Conservation (phyloP, 2,797 vertebrate genomes). For the Onychomys arenicola region DNA sequence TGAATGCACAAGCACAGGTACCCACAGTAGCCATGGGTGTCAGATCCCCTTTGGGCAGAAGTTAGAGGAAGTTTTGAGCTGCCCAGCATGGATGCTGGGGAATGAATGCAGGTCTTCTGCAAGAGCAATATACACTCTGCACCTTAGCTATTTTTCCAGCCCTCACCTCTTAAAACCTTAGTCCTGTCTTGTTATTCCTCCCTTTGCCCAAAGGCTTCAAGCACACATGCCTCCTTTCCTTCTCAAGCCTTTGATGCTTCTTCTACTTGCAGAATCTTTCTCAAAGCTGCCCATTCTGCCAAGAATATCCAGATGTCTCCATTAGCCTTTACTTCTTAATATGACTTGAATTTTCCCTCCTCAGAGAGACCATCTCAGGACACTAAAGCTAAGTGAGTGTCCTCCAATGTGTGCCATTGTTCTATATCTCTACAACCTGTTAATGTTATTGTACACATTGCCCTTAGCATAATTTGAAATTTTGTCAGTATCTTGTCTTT, state of each 20-base stretch:
- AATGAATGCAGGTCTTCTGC: background rate
- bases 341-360: background rate
- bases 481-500: background rate
- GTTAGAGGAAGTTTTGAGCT: background rate
- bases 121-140: background rate
- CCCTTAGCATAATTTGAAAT: background rate
- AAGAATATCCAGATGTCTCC: background rate
- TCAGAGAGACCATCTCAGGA: background rate
- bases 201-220: background rate
- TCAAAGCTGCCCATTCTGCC: background rate
- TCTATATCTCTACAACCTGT: background rate
- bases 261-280: background rate
- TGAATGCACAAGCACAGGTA: background rate
- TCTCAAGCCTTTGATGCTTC: accelerated
- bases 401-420: background rate
- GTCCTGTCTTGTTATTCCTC: background rate
- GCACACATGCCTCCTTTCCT: accelerated
- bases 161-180: background rate
- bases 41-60: background rate
- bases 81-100: background rate
- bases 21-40: no score
- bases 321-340: background rate
- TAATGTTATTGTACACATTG: background rate
- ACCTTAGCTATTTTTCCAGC: background rate
- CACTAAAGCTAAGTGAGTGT: background rate